Base-by-base conservation (phyloP, 2,113 vertebrate species). In the Eudyptes chrysolophus region DNA sequence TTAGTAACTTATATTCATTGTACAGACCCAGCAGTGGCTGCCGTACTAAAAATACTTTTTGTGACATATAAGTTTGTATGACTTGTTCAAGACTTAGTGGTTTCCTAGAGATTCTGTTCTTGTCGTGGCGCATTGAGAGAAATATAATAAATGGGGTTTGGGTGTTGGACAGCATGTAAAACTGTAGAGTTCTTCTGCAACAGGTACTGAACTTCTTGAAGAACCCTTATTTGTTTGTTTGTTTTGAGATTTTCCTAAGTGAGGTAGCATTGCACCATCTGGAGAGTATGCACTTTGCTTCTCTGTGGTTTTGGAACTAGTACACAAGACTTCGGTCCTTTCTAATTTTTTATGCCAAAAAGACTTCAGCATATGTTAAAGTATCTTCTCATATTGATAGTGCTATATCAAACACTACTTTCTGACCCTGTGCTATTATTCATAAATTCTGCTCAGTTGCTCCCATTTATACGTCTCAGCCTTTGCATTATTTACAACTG, bases 61-160 rank as follows among this genome's bases (percentile, higher is more conserved):
- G 19, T 60, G 22, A 38, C 0, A 0, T n/a, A 4, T 5, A n/a
- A 10, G 21, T 61, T 77, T 78, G 20, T 21, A n/a, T 19, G 32
- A 11, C 16, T 66, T 57, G 21, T 68, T 71, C 25, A 32, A 77
- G 58, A 17, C 24, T 44, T 66, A n/a, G 29, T 57, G 48, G 16
- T 76, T 71, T 83, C 42, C 7, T 12, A 40, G 48, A 90, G 22
- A 46, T 58, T 32, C 60, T 78, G 13, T 68, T 72, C 48, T n/a
- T 74, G 40, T 55, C 6, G 1, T 7, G 25, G 27, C 29, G 9
- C 32, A 18, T 13, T 44, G 54, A 27, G 13, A 78, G 25, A 34
- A 58, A n/a, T 21, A 5, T 20, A 32, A 51, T 46, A 36, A 61
- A 44, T 36, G 10, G 13, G 1, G 40, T 64, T 64, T 18, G 61